Evolutionary conservation across 35 echinoderm and acorn worm species (phyloP), one percentile per base, ranked within the genome.

Genomic region (Acanthaster planci): DNA sequence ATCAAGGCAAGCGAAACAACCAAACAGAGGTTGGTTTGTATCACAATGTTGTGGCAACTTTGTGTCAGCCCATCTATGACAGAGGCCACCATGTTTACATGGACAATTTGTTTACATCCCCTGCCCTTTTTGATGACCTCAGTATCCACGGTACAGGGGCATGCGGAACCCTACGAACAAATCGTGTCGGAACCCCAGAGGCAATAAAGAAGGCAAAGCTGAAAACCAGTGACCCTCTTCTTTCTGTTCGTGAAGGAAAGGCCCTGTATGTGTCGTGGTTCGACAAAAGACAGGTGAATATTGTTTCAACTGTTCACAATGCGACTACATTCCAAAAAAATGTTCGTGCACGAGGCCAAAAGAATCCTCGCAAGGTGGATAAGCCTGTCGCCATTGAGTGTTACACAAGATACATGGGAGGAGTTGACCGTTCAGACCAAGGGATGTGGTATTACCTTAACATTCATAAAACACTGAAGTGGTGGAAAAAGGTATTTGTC

Each of bases 331-430:
- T 2, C 86, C 67, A 82, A n/a, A 16, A 8, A 86, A 5, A 51
- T 75, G 1, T 75, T 82, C 22, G 54, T 93, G 50, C 86, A 89
- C 55, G 85, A 84, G 15, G 1, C 21, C 8, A 37, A 15, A n/a
- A 89, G 76, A 3, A 56, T 15, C 54, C 54, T 18, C 54, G 54
- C 1, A n/a, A 56, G 22, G 54, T 1, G 1, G 15, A 0, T 17
- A 76, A 89, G 42, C 92, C 92, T n/a, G n/a, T n/a, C n/a, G n/a
- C n/a, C n/a, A n/a, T n/a, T n/a, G n/a, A n/a, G n/a, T n/a, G n/a
- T n/a, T 87, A 92, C 58, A 89, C 82, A 5, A 16, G 67, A 40
- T 36, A 94, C 39, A 94, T 94, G 92, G 92, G 92, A 8, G 92
- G 92, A 31, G 92, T 90, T 1, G 92, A 90, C 75, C 78, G 76